These are phyloP conservation scores for Phaonia tiefii DNA, from an alignment of 2,888 invertebrate species.

Conservation along the genomic window DNA sequence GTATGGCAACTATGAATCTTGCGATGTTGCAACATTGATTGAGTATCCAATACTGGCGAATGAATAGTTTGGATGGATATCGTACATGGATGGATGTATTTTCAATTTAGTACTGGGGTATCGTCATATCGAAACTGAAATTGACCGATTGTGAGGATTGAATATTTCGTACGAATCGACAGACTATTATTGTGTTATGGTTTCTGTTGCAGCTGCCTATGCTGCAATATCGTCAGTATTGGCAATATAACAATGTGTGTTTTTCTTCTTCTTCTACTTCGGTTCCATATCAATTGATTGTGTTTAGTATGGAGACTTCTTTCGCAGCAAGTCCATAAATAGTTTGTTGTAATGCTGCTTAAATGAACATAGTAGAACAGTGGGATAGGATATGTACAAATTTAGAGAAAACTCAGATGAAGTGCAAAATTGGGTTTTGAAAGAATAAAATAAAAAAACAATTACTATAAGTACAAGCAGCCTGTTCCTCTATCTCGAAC, in stretches of 20 bases:
- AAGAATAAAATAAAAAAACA: too few relatives aligned
- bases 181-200: constrained; percentile 7
- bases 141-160: neutral
- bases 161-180: neutral
- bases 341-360: constrained; percentile 1
- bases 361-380: too few relatives aligned
- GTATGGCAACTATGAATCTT: neutral
- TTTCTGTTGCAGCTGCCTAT: neutral
- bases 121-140: constrained; percentile 16
- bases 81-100: constrained; percentile 5
- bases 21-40: constrained; percentile 35
- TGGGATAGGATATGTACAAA: too few relatives aligned
- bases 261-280: neutral
- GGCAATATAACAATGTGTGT: neutral
- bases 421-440: too few relatives aligned
- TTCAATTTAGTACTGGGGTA: neutral
- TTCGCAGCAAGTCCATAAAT: constrained; percentile 31
- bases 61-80: neutral
- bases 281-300: constrained; percentile 6
- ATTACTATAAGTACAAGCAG: too few relatives aligned
- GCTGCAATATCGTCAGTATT: constrained; percentile 8
- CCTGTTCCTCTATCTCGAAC: too few relatives aligned
- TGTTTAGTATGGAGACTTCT: neutral
- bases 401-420: too few relatives aligned
- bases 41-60: constrained; percentile 6